These are phyloP conservation scores for Champsocephalus esox DNA, from an alignment of 2,797 vertebrate genomes.

Conservation along the genomic window DNA sequence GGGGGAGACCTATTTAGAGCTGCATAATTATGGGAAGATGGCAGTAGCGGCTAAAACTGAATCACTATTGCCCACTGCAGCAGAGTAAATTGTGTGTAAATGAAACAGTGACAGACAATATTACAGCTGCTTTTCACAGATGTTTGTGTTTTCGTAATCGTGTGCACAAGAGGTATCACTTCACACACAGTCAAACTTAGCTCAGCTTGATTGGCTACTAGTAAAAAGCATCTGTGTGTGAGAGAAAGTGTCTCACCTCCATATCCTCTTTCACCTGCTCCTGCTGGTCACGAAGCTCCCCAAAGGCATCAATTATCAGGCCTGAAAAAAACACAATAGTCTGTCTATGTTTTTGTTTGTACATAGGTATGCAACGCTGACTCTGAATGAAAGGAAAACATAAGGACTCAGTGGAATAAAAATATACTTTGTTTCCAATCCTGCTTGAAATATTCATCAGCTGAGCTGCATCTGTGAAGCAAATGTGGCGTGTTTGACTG, in stretches of 20 bases:
- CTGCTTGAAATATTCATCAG: slow-evolving; percentile 37
- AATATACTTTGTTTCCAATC: slow-evolving; percentile 2
- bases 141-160: slow-evolving; percentile 18
- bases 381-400: slow-evolving; percentile 22
- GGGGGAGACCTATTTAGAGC: slow-evolving; percentile 13
- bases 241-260: slow-evolving; percentile 74
- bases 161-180: slow-evolving; percentile 6
- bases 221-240: neutral
- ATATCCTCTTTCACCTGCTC: slow-evolving; percentile 87
- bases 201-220: slow-evolving; percentile 6
- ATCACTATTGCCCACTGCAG: slow-evolving; percentile 31
- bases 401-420: slow-evolving; percentile 20
- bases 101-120: neutral
- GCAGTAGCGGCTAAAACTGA: slow-evolving; percentile 11
- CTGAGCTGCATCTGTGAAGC: neutral
- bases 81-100: slow-evolving; percentile 7
- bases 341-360: slow-evolving; percentile 3
- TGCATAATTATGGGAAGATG: slow-evolving; percentile 21
- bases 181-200: slow-evolving; percentile 11
- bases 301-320: slow-evolving; percentile 86
- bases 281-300: slow-evolving; percentile 86
- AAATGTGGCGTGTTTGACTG: slow-evolving; percentile 33
- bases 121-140: slow-evolving; percentile 1
- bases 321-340: slow-evolving; percentile 60
- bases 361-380: neutral